Base-by-base conservation (phyloP, 1,140 invertebrate genomes). In the Nixonia krombeini region DNA sequence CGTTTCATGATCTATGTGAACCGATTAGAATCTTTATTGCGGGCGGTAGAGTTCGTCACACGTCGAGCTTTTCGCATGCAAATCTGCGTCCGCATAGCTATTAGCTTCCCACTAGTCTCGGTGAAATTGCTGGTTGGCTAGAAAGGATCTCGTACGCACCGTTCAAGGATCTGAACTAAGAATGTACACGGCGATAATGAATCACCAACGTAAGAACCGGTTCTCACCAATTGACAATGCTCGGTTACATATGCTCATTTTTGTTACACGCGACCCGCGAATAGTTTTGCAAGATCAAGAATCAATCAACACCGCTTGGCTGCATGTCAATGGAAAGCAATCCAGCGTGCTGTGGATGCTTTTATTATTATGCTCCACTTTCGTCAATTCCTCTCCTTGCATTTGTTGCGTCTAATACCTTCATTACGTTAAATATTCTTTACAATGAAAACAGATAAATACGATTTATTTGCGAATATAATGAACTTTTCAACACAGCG, bases 181-280 rank as follows among this genome's bases (percentile, higher is more conserved):
- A 64, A 61, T 70, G 44, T 29, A 18, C 40, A 40, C 47, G n/a
- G n/a, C n/a, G 56, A 53, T 50, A 70, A 65, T 65, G 67, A 70
- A 56, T 64, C 66, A 64, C 53, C 45, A 13, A 59, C 53, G 35
- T 59, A 55, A 38, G 49, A 70, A 70, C 67, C 61, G 67, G 56
- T 64, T 70, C 46, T 10, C 47, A 49, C 37, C 15, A 61, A 56
- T 62, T 61, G 26, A 62, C 21, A 37, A 42, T 29, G 33, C 23
- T 12, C 25, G 44, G 49, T 58, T 70, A 53, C 61, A 58, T 58
- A 46, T 46, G 42, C 57, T 42, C 29, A 10, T 44, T 53, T 53
- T 67, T 56, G 35, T 68, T 49, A 55, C 23, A 38, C 10, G 45
- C 33, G 38, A 63, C 57, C 15, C 37, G 12, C 12, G 12, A 35